These are phyloP conservation scores for Pentalonia nigronervosa DNA, from an alignment of 1,140 invertebrate genomes.

Conservation along the genomic window DNA sequence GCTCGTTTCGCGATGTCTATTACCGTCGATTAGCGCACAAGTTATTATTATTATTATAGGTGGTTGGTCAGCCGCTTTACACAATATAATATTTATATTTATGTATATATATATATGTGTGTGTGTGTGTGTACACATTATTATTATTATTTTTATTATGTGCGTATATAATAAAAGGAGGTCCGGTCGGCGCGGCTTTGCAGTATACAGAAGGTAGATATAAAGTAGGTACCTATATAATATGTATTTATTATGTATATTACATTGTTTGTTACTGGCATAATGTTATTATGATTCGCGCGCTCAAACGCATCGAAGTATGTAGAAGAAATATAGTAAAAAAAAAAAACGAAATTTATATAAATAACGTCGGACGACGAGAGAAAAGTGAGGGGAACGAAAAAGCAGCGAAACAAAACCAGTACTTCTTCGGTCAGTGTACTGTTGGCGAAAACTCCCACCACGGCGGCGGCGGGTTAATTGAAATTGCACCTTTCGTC, in stretches of 20 bases:
- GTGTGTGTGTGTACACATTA: neutral
- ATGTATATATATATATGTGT: neutral
- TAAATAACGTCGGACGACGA: no score
- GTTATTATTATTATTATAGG: neutral
- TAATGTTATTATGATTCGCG: neutral
- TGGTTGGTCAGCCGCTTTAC: neutral
- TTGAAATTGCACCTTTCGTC: slow-evolving; percentile 58
- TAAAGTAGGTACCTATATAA: no score
- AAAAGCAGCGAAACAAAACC: slow-evolving; percentile 11
- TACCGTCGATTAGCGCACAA: neutral
- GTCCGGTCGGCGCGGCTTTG: neutral
- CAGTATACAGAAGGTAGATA: no score
- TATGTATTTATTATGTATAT: neutral
- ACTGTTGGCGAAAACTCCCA: slow-evolving; percentile 43
- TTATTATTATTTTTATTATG: neutral
- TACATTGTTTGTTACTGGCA: neutral
- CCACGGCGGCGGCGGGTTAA: slow-evolving; percentile 23
- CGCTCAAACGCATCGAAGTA: neutral
- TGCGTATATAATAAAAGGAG: neutral
- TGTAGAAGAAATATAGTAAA: neutral
- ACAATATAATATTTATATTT: neutral
- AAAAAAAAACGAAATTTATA: neutral
- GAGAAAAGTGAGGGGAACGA: neutral
- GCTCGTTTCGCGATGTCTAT: neutral
- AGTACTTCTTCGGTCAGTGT: slow-evolving; percentile 25